Conservation (phyloP, 1,140 invertebrate species). For the Danaus plexippus region DNA sequence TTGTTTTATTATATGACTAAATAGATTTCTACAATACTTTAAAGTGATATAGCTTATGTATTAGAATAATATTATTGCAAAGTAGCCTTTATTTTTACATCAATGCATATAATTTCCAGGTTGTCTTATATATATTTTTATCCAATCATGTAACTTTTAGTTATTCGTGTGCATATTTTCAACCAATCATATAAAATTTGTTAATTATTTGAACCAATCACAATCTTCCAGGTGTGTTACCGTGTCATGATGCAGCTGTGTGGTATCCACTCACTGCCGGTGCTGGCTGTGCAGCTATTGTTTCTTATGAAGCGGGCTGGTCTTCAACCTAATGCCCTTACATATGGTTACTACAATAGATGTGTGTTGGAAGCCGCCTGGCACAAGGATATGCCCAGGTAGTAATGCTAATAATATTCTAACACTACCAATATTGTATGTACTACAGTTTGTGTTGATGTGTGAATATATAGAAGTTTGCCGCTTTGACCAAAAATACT, state of each 20-base stretch:
- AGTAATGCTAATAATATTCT: conserved; percentile 2
- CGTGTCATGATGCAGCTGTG: conserved; percentile 99
- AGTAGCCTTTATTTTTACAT: no score
- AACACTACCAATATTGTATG: not conserved
- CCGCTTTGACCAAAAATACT: no score
- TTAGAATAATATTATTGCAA: not conserved
- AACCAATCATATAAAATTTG: no score
- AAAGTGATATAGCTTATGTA: not conserved
- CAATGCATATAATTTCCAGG: no score
- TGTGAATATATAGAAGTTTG: not conserved
- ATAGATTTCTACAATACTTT: no score
- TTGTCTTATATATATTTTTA: not conserved
- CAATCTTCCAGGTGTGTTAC: conserved; percentile 86
- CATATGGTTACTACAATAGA: conserved; percentile 88
- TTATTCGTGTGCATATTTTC: no score
- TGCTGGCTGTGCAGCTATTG: conserved; percentile 94
- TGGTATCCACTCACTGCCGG: conserved; percentile 93
- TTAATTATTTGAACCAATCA: no score
- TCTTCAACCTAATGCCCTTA: conserved; percentile 96
- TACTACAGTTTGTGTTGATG: not conserved
- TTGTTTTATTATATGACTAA: no score
- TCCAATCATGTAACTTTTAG: no score
- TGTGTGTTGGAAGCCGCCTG: conserved; percentile 94
- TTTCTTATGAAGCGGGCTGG: conserved; percentile 96
- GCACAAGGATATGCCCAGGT: conserved; percentile 88